Evolutionary conservation across 2,888 invertebrate species (phyloP), one percentile per base, ranked within the genome.

Genomic region (Mythimna pallens): DNA sequence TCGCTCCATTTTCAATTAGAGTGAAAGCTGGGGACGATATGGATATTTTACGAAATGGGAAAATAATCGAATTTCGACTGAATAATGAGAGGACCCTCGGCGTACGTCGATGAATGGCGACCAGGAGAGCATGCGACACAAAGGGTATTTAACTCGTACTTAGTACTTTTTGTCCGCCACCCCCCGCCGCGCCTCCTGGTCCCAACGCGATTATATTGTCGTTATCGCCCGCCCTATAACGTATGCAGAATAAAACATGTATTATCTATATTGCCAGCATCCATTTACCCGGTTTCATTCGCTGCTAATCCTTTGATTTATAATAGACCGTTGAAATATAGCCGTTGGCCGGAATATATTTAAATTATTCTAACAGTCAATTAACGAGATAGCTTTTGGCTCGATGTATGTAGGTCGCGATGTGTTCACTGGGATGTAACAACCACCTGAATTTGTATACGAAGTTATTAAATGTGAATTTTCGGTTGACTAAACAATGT

Each of bases 71-170:
- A 95, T 96, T 96, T 94, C 91, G 89, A 89, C 95, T 94, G 95
- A 96, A 96, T 96, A 96, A 96, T 96, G 95, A 95, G 94, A 93
- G 94, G 92, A 91, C 95, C 94, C 95, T 94, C 92, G 87, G 85
- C 84, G 83, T 83, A 81, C 83, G 87, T 87, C 91, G 93, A 92
- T 93, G 93, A 93, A 94, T 93, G 91, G 93, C 89, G 88, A 91
- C 89, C 94, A 94, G 92, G 92, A 92, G 93, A 93, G 92, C 88
- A 91, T 88, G 88, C 91, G 89, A 92, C 94, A 96, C 95, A 96
- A 96, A 95, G 95, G 96, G 95, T 96, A 96, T 96, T 96, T 96
- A 96, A 95, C 93, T 95, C 92, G 91, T 94, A 95, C 95, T 96
- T 96, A 95, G 95, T 94, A 95, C 94, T 96, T 95, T 96, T 96